Evolutionary conservation across 2,113 vertebrate species (phyloP), one percentile per base, ranked within the genome.

Genomic region (Notarius quadriscutis): DNA sequence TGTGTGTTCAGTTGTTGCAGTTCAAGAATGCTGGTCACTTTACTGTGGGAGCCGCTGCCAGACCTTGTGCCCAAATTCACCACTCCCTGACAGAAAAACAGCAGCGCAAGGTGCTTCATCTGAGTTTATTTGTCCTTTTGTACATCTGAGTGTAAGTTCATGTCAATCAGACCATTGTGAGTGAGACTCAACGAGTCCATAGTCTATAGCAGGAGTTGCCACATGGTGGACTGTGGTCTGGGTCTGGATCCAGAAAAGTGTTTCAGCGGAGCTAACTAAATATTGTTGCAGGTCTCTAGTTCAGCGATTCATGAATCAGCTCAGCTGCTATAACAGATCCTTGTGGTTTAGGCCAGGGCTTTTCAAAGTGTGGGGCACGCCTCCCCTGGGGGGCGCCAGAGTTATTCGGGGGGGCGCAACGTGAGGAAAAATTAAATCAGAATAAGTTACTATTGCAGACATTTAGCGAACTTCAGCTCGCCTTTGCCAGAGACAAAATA

Each of bases 41-140:
- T 65, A 93, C 95, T 25, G 88, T 95, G 72, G 95, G 96, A 91
- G 91, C 94, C 67, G 94, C 95, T 6, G 93, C 95, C 81, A 93
- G 92, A 88, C 97, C 97, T 15, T 97, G 97, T 4, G 96, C 97
- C 53, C 96, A 96, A 78, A 87, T 97, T 20, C 96, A 95, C 85
- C 95, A 96, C 91, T 93, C 94, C 71, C 95, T 97, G 89, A 95
- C 92, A 4, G 94, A 97, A 90, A 96, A 92, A 88, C 93, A 92
- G 20, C 87, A 94, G 41, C 93, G 95, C 34, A 97, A 95, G 95
- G 97, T 98, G 89, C 55, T 60, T 17, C 15, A 55, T 27, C 10
- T 74, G 30, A 65, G 6, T 57, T 79, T 74, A 48, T 15, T 72
- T 86, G 8, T 57, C 48, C 22, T 41, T 57, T 74, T 82, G 69